Evolutionary conservation across 1,140 invertebrate genomes (phyloP).

Genomic region (Hydropsyche tenuis): DNA sequence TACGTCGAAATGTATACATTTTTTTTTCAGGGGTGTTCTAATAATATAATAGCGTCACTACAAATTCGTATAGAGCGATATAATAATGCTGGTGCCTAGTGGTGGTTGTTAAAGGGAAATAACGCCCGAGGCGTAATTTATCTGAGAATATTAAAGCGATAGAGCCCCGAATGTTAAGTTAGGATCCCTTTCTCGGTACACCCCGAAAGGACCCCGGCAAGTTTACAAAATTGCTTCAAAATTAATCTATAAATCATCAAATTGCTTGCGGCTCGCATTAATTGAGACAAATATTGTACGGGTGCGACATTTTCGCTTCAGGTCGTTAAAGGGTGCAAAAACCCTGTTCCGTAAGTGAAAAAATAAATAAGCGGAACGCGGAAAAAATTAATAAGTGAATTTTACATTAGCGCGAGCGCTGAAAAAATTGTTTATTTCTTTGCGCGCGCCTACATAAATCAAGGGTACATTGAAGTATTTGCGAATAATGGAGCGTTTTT

Average conservation of each 20-base stretch:
- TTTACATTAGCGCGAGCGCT: too few relatives aligned
- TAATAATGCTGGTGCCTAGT: too few relatives aligned
- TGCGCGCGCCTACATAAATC: not conserved
- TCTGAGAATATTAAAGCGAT: constrained; percentile 28
- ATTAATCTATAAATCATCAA: constrained; percentile 48
- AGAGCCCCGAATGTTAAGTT: constrained; percentile 24
- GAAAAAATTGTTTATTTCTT: constrained; percentile 3
- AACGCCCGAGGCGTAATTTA: constrained; percentile 32
- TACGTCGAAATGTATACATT: not conserved
- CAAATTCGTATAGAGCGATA: not conserved
- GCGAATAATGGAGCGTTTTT: constrained; percentile 20
- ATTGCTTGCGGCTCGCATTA: constrained; percentile 43
- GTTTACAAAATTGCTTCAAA: constrained; percentile 43
- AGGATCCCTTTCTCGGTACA: constrained; percentile 19
- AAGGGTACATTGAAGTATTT: constrained; percentile 22
- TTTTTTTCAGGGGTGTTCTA: not conserved
- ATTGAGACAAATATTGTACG: constrained; percentile 39
- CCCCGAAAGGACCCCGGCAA: not conserved
- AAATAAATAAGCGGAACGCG: too few relatives aligned
- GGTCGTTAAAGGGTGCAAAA: too few relatives aligned
- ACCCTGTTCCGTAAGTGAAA: too few relatives aligned
- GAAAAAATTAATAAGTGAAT: too few relatives aligned
- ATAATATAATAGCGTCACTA: not conserved
- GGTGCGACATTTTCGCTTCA: too few relatives aligned
- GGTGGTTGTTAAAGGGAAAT: constrained; percentile 4